A percentile compares a stretch with the other conserved stretches of the same genome.
Conservation (phyloP, 1,140 invertebrate genomes). For the Megathymus violae region DNA sequence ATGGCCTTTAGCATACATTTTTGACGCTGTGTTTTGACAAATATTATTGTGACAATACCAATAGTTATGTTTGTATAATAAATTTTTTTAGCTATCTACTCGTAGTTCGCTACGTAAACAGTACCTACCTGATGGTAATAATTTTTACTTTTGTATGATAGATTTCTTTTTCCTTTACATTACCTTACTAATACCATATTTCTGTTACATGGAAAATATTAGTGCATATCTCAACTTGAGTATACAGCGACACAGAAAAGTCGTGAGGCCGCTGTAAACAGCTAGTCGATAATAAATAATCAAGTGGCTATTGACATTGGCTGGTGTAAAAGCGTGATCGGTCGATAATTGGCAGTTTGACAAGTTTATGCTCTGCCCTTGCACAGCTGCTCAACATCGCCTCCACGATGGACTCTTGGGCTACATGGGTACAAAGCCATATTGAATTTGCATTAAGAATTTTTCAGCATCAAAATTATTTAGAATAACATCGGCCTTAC, state of each 20-base stretch:
- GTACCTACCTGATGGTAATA: too few species aligned
- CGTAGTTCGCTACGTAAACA: too few species aligned
- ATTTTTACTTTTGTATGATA: too few species aligned
- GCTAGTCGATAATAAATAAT: constrained; percentile 20
- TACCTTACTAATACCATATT: neutral
- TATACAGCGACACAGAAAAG: constrained; percentile 4
- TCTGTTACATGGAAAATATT: neutral
- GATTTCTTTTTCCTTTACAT: too few species aligned
- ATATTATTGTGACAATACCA: too few species aligned
- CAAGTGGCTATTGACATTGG: constrained; percentile 66
- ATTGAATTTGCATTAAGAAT: neutral
- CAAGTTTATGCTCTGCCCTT: constrained; percentile 62
- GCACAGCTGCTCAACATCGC: constrained; percentile 29
- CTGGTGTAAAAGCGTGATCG: constrained; percentile 47
- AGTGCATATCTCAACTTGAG: neutral
- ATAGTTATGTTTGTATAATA: too few species aligned
- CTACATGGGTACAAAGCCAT: neutral
- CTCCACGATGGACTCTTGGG: constrained; percentile 1
- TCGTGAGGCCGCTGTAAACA: constrained; percentile 11
- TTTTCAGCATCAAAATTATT: neutral
- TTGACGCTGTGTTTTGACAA: too few species aligned
- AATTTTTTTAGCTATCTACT: too few species aligned
- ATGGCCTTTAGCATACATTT: too few species aligned
- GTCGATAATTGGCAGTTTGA: constrained; percentile 65
- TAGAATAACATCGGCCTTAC: neutral